Base-by-base conservation (phyloP, 2,797 vertebrate genomes). In the Pseudocheirus occidentalis region DNA sequence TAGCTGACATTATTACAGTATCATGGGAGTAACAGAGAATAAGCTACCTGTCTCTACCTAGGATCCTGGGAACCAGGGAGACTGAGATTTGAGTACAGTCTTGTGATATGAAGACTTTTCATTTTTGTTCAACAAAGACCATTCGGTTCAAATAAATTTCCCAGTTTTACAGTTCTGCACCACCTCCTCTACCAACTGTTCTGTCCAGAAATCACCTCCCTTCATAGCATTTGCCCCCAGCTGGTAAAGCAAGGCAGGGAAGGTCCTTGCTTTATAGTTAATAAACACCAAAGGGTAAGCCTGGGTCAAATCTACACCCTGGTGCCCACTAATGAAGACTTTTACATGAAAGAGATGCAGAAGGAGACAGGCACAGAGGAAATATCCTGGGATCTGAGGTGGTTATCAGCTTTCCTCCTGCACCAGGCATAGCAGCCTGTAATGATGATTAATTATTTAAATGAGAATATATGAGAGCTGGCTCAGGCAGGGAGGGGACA, bases 381-480 rank as follows among this genome's bases (percentile, higher is more conserved):
- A 97, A 97, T 95, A 95, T 87, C 96, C 98, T 97, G 98, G 97
- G 98, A 98, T 97, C 97, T 14, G 87, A 98, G 98, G 97, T 97
- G 1, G 40, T 58, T 95, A 96, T 95, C 97, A 96, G 54, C 97
- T 96, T 96, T 92, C 95, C 98, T 97, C 96, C 94, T 97, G 97
- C 95, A 94, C 46, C 81, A 96, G 93, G 95, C 96, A 94, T 96
- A 98, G 98, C 97, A 98, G 98, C 98, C 92, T 98, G 97, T 94
- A 97, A 97, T 96, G 98, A 97, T 97, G 96, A 98, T 99, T 98
- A 98, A 99, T 98, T 98, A 99, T 98, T 99, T 97, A 99, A 98
- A 98, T 97, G 97, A 98, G 98, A 97, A 98, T 87, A 98, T 94
- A 97, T 90, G 97, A 98, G 96, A 97, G 96, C 95, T 96, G 95